Evolutionary conservation across 2,888 invertebrate genomes (phyloP), one percentile per base, ranked within the genome.

Genomic region (Miltochrista miniata): DNA sequence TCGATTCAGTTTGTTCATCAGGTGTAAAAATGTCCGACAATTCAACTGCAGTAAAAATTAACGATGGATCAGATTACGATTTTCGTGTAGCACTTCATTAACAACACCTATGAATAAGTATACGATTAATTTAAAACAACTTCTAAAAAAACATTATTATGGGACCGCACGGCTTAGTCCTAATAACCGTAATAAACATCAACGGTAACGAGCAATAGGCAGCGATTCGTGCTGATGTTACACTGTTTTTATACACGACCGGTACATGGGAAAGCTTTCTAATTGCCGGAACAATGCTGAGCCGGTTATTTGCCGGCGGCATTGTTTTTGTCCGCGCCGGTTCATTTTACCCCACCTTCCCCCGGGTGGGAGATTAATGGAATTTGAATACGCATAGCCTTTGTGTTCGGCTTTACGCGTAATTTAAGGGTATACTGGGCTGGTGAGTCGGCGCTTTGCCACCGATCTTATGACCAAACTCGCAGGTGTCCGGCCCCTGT

Each of bases 241-340:
- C 90, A 87, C 83, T 90, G 90, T 91, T 91, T 90, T 90, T 90
- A 91, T 90, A 90, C 90, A 88, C 88, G 89, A 77, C 86, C 87
- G 85, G 87, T 90, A 90, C 90, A 90, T 88, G 90, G 90, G 89
- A 92, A 92, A 91, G 90, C 92, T 91, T 90, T 91, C 92, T 92
- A 91, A 91, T 91, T 92, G 92, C 89, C 90, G 90, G 89, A 90
- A 91, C 91, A 92, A 91, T 90, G 90, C 90, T 87, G 90, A 90
- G 88, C 90, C 85, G 89, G 90, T 90, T 90, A 90, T 91, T 88
- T 86, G 90, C 90, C 88, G 83, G 83, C 86, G 90, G 89, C 90
- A 90, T 91, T 91, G 90, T 91, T 91, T 91, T 91, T 90, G 90
- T 90, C 90, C 90, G 85, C 77, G 84, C 87, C 82, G 89, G 90